phyloP scores from a whole-genome alignment of 1,140 invertebrate genomes.

The Aporrectodea caliginosa region DNA sequence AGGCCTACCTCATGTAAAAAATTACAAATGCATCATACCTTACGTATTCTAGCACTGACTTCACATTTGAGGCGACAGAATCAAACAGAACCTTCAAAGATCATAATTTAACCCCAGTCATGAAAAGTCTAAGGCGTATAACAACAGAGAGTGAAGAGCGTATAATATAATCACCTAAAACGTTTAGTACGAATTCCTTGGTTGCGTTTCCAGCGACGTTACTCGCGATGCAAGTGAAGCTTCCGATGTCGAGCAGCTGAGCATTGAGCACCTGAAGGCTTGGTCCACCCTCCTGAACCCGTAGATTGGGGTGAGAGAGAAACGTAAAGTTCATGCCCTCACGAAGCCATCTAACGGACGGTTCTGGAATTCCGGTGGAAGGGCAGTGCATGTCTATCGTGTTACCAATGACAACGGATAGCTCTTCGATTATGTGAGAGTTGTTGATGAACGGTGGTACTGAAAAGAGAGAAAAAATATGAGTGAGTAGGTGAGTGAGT shows the following conservation, averaged over 20 bases:
- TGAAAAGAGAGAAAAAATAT: no score
- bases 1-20: no score
- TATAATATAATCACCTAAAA: slow-evolving; percentile 33
- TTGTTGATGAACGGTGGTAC: slow-evolving; percentile 47
- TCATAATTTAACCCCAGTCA: no score
- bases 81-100: no score
- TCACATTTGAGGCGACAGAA: no score
- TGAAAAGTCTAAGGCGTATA: no score
- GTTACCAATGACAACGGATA: slow-evolving; percentile 43
- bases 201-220: slow-evolving; percentile 56
- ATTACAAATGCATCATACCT: no score
- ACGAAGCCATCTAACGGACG: slow-evolving; percentile 42
- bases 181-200: slow-evolving; percentile 51
- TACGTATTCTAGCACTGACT: no score
- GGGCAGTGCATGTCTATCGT: slow-evolving; percentile 44
- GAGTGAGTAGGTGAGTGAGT: no score
- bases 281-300: slow-evolving; percentile 46
- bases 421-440: slow-evolving; percentile 36
- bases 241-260: slow-evolving; percentile 56
- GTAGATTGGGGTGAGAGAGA: slow-evolving; percentile 43
- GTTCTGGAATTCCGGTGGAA: slow-evolving; percentile 46
- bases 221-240: slow-evolving; percentile 53
- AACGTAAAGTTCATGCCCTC: slow-evolving; percentile 38
- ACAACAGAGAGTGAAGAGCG: no score
- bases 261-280: slow-evolving; percentile 49